Conservation (phyloP, 2,888 invertebrate genomes). For the Thyatira batis region DNA sequence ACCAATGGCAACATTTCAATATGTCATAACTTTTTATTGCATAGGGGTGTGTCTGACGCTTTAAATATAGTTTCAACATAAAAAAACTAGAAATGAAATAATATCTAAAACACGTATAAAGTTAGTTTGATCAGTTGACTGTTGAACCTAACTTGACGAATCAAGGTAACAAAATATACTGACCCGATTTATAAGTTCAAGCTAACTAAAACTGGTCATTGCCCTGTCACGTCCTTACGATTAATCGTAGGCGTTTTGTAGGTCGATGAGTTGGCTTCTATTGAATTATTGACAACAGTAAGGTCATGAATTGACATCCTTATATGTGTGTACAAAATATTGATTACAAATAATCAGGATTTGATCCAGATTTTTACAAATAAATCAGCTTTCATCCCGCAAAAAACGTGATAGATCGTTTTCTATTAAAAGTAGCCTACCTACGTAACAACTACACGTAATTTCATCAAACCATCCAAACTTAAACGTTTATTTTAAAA, state of each 20-base stretch:
- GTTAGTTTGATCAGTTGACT: neutral
- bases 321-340: neutral
- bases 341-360: too few relatives aligned
- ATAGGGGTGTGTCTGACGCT: neutral
- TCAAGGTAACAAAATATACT: neutral
- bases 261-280: neutral
- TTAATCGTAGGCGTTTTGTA: neutral
- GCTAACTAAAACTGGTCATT: neutral
- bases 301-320: neutral
- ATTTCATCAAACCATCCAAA: too few relatives aligned
- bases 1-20: neutral
- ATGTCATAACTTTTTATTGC: neutral
- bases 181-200: neutral
- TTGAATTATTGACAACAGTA: neutral
- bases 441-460: too few relatives aligned
- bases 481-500: too few relatives aligned
- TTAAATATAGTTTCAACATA: too few relatives aligned
- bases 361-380: too few relatives aligned
- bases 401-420: too few relatives aligned
- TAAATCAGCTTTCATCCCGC: too few relatives aligned
- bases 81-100: neutral
- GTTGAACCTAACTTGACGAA: neutral
- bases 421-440: too few relatives aligned
- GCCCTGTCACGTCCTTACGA: neutral
- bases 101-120: too few relatives aligned